Conservation (phyloP, 2,888 invertebrate genomes). For the Chrysina gloriosa region DNA sequence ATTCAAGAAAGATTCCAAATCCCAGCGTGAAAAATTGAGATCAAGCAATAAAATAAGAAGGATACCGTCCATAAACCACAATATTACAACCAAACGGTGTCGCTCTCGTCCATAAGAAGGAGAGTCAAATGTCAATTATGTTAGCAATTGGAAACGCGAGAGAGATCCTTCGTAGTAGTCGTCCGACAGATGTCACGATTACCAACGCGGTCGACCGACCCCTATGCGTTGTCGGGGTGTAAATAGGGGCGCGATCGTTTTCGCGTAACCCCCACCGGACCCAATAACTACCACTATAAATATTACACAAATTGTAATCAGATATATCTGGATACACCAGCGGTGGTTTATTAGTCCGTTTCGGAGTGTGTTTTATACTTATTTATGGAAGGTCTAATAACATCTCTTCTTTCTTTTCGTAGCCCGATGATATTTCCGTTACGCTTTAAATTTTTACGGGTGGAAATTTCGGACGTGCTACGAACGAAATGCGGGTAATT, state of each 20-base stretch:
- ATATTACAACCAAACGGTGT: not conserved
- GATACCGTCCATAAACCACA: not conserved
- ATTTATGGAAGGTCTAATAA: slow-evolving; percentile 40
- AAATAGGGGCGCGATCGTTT: slow-evolving; percentile 38
- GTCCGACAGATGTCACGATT: slow-evolving; percentile 38
- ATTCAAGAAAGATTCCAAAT: too few species aligned
- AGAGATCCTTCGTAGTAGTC: slow-evolving; percentile 21
- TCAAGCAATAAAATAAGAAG: too few species aligned
- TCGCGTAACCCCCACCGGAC: slow-evolving; percentile 39
- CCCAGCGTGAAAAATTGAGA: too few species aligned
- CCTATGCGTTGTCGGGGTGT: slow-evolving; percentile 29
- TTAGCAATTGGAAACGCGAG: slow-evolving; percentile 13
- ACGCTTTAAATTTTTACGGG: too few species aligned
- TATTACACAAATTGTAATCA: slow-evolving; percentile 52
- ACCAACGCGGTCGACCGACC: not conserved
- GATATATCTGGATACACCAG: slow-evolving; percentile 41
- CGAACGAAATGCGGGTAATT: too few species aligned
- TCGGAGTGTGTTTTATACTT: slow-evolving; percentile 33
- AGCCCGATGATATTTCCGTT: not conserved
- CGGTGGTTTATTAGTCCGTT: slow-evolving; percentile 25
- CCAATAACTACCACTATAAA: slow-evolving; percentile 48
- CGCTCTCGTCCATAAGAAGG: not conserved
- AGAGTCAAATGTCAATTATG: slow-evolving; percentile 44
- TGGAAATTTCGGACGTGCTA: too few species aligned
- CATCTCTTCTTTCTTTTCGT: slow-evolving; percentile 1